These are phyloP conservation scores for Chouioia cunea DNA, from an alignment of 2,888 invertebrate species.

Conservation along the genomic window DNA sequence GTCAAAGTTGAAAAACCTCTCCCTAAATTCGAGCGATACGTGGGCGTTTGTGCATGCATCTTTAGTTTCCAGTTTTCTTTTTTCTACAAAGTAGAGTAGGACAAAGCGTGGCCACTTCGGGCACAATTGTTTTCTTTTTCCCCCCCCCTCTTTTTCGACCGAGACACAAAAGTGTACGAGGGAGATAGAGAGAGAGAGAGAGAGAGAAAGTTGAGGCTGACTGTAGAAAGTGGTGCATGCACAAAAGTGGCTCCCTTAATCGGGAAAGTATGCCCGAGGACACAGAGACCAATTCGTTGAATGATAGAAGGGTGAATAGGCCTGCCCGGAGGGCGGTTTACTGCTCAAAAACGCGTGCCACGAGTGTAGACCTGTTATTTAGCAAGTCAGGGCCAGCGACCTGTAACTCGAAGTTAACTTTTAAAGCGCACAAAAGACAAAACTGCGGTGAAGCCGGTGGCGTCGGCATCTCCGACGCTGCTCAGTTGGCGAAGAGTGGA, in stretches of 20 bases:
- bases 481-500: no score
- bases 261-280: conserved; percentile 20
- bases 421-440: no score
- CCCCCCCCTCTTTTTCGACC: background rate
- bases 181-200: background rate
- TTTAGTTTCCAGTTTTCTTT: conserved; percentile 17
- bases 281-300: background rate
- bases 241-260: conserved; percentile 22
- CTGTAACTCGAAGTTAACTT: no score
- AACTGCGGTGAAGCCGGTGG: no score
- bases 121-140: conserved; percentile 14
- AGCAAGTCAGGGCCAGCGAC: no score
- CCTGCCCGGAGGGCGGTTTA: conserved; percentile 11
- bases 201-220: background rate
- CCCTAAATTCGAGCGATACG: conserved; percentile 16
- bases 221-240: background rate
- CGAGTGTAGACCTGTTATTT: no score
- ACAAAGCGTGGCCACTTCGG: conserved; percentile 28
- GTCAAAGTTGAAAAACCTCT: conserved; percentile 31
- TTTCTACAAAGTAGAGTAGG: conserved; percentile 32
- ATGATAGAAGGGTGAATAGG: conserved; percentile 1
- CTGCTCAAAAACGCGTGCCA: background rate
- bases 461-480: no score
- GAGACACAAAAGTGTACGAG: background rate
- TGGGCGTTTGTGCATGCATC: background rate